phyloP scores from a whole-genome alignment of 2,797 vertebrate species.

The Luscinia luscinia region DNA sequence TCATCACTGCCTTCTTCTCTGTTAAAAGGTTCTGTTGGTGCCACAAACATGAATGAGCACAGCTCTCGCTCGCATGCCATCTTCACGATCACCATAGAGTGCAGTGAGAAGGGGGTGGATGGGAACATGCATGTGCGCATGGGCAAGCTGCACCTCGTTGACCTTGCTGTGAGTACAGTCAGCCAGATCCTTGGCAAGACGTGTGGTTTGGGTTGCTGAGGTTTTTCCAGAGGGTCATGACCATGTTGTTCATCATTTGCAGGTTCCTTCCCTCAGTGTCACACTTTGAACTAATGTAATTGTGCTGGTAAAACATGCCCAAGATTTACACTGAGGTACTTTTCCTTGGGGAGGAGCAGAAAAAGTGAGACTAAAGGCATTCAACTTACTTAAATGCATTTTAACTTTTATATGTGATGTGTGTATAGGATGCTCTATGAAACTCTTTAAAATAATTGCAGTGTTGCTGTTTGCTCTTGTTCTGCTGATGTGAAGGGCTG shows the following conservation, averaged over 20 bases:
- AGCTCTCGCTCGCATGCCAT: constrained; percentile 98
- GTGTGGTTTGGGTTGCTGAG: background rate
- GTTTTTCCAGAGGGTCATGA: background rate
- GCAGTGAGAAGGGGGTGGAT: constrained; percentile 95
- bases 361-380: background rate
- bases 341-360: background rate
- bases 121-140: constrained; percentile 97
- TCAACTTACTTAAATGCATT: background rate
- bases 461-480: background rate
- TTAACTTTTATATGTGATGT: background rate
- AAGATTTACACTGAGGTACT: background rate
- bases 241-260: background rate
- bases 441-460: background rate
- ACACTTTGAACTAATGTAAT: background rate
- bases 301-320: background rate
- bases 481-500: background rate
- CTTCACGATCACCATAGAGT: constrained; percentile 98
- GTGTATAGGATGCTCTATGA: background rate
- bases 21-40: constrained; percentile 89
- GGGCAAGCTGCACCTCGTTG: constrained; percentile 97
- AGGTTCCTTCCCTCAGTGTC: background rate
- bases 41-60: constrained; percentile 99
- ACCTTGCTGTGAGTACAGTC: constrained; percentile 88
- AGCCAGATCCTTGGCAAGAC: background rate
- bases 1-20: background rate